Evolutionary conservation across 2,888 invertebrate genomes (phyloP), one percentile per base, ranked within the genome.

Genomic region (Apamea crenata): DNA sequence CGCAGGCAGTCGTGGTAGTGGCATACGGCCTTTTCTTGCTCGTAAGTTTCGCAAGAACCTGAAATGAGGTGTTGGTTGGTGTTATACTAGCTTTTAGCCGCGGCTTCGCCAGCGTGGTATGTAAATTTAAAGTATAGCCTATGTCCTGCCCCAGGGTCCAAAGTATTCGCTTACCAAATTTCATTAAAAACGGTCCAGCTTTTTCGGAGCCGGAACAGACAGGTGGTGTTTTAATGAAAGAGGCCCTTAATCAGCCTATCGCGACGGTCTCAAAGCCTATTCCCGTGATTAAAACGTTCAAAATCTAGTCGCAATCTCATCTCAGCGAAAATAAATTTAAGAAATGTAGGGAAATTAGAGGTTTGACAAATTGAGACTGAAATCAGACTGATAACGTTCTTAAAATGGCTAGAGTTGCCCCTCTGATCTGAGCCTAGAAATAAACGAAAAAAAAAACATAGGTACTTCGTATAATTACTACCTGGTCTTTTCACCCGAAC

Each of bases 11-110:
- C 97, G 91, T 97, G 97, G 92, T 97, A 98, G 81, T 95, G 94
- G 68, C 96, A 95, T 0, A 97, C 97, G n/a, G 96, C 96, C 81
- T 97, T 97, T 87, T 97, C 98, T 91, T 98, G 98, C 81, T 97
- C 97, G 77, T 96, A 96, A 0, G 97, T 97, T 92, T 98, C 98
- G 76, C 98, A 97, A 3, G 98, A 97, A 44, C 97, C 97, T 91
- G 97, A 5, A 75, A 77, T 21, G 25, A 79, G 63, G 25, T 40
- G 36, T 56, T 10, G 10, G n/a, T 36, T 29, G 40, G 36, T 14
- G 12, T 74, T n/a, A 36, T 40, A 32, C 29, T 61, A 29, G 29
- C 29, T 61, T 61, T 18, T 29, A 61, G 29, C 18, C 18, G 29
- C 29, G 61, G 29, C 8, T 32, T 32, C 29, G 29, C 1, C 61